These are phyloP conservation scores for Phalanger gymnotis DNA, from an alignment of 2,797 vertebrate genomes.

Conservation along the genomic window DNA sequence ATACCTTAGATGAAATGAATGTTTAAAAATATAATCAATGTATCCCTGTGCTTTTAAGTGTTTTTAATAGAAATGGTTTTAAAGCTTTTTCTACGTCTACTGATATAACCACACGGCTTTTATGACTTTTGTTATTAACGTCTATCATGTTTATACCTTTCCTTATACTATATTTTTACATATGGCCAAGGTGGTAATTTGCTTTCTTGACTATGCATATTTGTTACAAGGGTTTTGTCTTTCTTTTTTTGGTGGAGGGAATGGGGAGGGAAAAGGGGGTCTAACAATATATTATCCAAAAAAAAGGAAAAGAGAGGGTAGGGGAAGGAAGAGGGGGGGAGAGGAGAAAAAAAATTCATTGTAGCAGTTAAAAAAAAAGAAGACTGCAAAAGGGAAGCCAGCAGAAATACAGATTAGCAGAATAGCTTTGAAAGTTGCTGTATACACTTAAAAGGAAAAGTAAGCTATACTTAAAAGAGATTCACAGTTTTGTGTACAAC, in stretches of 20 bases:
- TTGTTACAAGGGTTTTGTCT: background rate
- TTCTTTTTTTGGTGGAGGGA: background rate
- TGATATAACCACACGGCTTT: no score
- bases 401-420: background rate
- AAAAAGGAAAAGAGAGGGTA: background rate
- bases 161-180: background rate
- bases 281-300: background rate
- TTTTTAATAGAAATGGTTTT: background rate
- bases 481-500: background rate
- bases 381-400: background rate
- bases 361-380: background rate
- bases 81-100: background rate
- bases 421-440: background rate
- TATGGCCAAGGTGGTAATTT: background rate
- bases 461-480: background rate
- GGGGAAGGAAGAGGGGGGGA: no score
- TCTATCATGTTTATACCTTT: background rate
- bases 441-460: background rate
- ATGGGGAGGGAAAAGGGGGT: background rate
- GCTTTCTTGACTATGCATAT: background rate
- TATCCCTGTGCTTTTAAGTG: background rate
- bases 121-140: background rate
- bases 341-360: background rate
- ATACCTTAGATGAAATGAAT: background rate
- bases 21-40: background rate